Evolutionary conservation across 2,797 vertebrate genomes (phyloP), one percentile per base, ranked within the genome.

Genomic region (Florisuga fusca): DNA sequence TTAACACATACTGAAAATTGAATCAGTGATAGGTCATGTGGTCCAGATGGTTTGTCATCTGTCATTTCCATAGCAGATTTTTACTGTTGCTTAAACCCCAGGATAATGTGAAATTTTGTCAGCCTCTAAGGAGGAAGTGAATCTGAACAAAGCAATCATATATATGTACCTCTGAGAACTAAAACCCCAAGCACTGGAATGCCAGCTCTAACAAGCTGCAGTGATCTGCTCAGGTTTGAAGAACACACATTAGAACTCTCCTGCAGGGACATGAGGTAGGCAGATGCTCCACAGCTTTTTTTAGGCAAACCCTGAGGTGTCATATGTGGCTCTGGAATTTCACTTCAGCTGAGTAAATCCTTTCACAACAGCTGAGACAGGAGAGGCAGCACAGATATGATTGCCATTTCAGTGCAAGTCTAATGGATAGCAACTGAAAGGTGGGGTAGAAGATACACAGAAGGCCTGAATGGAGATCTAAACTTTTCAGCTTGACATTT

Each of bases 191-290:
- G 45, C 19, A 7, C 17, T 61, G 31, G 34, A 45, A 64, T 58
- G 11, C n/a, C 17, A 50, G 27, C 15, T 17, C 9, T 79, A 26
- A 27, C 6, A 64, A 31, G 25, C 53, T 72, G 27, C 27, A 27
- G 27, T 41, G 26, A 19, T 67, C n/a, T 3, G 9, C 17, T 33
- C 34, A 36, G 2, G 8, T 41, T 64, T 74, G 27, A 16, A 18
- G 18, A 18, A n/a, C 8, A 13, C 1, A 3, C 0, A 0, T 26
- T 63, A 2, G 14, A 29, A 34, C 25, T 57, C 17, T 43, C 31
- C 45, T 46, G 27, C 31, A 68, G 62, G 50, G 71, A 4, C 8
- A 11, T 0, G 5, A 67, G 7, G 19, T 45, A 48, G 50, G 33
- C 26, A 67, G 45, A 29, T 81, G 36, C n/a, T 48, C n/a, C 27